These are phyloP conservation scores for Takifugu bimaculatus DNA, from an alignment of 2,113 vertebrate species.

Conservation along the genomic window DNA sequence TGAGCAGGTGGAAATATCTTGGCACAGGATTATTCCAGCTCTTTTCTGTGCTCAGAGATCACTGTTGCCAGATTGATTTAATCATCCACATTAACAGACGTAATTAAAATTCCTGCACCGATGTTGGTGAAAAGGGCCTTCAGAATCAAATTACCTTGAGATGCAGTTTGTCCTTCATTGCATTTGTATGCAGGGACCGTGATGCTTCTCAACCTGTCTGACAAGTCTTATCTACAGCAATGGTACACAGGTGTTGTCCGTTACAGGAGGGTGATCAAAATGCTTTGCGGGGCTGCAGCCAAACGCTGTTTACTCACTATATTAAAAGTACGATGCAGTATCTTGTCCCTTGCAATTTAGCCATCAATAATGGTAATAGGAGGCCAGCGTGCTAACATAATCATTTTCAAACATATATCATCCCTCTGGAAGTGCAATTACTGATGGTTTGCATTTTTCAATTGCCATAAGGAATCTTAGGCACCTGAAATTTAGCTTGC, in stretches of 20 bases:
- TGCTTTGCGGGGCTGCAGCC: conserved; percentile 40
- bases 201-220: conserved; percentile 34
- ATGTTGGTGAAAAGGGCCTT: conserved; percentile 26
- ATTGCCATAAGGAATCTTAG: too few relatives aligned
- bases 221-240: conserved; percentile 66
- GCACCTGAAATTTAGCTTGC: too few relatives aligned
- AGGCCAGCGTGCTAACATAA: too few relatives aligned
- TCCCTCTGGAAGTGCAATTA: too few relatives aligned
- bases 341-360: conserved; percentile 9
- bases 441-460: too few relatives aligned
- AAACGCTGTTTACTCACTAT: conserved; percentile 54
- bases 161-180: conserved; percentile 16
- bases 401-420: too few relatives aligned
- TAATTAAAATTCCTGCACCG: conserved; percentile 50
- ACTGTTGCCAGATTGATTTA: conserved; percentile 40
- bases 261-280: conserved; percentile 61
- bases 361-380: conserved; percentile 7
- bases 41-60: conserved; percentile 37
- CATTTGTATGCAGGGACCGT: conserved; percentile 51
- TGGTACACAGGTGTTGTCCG: conserved; percentile 67
- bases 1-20: conserved; percentile 7
- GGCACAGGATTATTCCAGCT: conserved; percentile 1
- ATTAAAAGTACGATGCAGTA: conserved; percentile 41
- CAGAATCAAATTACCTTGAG: conserved; percentile 32
- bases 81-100: conserved; percentile 48